Base-by-base conservation (phyloP, 2,888 invertebrate genomes). In the Leptinotarsa juncta region DNA sequence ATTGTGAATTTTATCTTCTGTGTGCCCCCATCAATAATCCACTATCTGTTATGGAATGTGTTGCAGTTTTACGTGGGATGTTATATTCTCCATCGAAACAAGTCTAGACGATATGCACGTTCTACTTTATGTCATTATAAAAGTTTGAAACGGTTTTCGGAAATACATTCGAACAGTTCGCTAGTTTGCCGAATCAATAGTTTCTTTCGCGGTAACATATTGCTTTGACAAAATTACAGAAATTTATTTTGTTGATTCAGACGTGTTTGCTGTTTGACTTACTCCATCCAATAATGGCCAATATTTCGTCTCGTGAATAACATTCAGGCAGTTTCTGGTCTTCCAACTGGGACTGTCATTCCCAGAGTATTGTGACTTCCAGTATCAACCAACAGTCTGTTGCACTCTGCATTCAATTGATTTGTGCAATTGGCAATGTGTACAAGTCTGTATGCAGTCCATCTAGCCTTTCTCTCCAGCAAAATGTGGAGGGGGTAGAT, bases 1-100 rank as follows among this genome's bases (percentile, higher is more conserved):
- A 57, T 57, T 20, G 57, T 15, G 23, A 57, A 57, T 57, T 57
- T 23, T 57, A 57, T 57, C 57, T 57, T 26, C 57, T 23, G 16
- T 23, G 20, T 23, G 14, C 57, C 14, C 12, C 26, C 57, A 57
- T 57, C 57, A 57, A 57, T 57, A 57, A 57, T 20, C 57, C 57
- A 12, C 20, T 57, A 57, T 57, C 57, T 42, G 42, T 42, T 42
- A 4, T 14, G 23, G 23, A 57, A 57, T 57, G 57, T 23, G 20
- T 23, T 23, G 57, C 57, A 57, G 57, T 57, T 57, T 20, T 20
- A 57, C 14, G 57, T 23, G 14, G 57, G 23, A 57, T 14, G 57
- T 57, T 15, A 23, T 15, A 57, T 15, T 14, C 3, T 57, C 14
- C 57, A 57, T 15, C 23, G 26, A 57, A 23, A 5, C 14, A 57